Evolutionary conservation across 1,140 invertebrate species (phyloP), one percentile per base, ranked within the genome.

Genomic region (Drosophila serrata): DNA sequence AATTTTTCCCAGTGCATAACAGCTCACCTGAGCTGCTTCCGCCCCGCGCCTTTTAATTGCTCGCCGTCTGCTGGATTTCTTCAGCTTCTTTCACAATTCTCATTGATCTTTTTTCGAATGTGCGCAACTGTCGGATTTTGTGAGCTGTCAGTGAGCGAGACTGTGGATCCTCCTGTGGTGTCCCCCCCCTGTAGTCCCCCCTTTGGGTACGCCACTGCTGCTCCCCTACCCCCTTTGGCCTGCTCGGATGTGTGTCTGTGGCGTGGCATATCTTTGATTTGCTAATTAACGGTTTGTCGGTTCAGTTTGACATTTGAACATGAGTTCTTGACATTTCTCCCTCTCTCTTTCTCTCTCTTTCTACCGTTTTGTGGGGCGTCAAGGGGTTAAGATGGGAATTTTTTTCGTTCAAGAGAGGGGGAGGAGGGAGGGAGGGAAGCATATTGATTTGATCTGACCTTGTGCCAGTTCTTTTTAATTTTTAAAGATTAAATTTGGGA

Each of bases 271-370:
- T 85, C 85, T 90, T 90, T 90, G 85, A 90, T 90, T 90, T 90
- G 85, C 85, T 90, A 90, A 90, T 90, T 90, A 90, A 90, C 85
- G 85, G 85, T 90, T 90, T 90, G 85, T 90, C 85, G 85, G 85
- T 90, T 85, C 57, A 68, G 85, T 90, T 90, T 90, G 85, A 90
- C 85, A 90, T 72, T 90, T 90, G 78, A 90, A 90, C 85, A 90
- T 90, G 86, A 90, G 81, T 90, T 90, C 78, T 79, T 90, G 85
- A 85, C 85, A 90, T 90, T 82, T 73, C 51, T 70, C 37, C 29
- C 51, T 69, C 46, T 29, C 65, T 37, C 42, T 69, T 33, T 27
- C 65, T 40, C n/a, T 39, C 43, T 60, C 15, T 29, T 4, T 8
- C 13, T n/a, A 9, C 45, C 17, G 49, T 70, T 58, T 45, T 31